Evolutionary conservation across 2,797 vertebrate species (phyloP).

Genomic region (Spinibarbus caldwelli): DNA sequence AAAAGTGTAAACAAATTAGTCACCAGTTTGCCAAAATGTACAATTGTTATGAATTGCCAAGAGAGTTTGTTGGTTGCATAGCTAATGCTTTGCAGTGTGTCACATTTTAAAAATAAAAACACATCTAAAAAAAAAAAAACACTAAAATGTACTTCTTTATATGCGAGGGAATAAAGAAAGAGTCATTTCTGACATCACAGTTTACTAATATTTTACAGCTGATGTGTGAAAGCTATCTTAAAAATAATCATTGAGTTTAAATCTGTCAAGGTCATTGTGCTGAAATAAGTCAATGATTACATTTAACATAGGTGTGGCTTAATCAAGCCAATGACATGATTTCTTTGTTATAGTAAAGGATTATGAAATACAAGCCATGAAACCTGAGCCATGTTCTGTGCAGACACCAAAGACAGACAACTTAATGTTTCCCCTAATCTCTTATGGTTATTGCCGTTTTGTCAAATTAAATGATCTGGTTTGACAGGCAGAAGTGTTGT

Average conservation of each 20-base stretch:
- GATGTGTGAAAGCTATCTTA: neutral
- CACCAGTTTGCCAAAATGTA: neutral
- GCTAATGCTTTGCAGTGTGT: neutral
- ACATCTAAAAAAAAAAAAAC: too few species aligned
- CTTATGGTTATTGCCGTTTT: neutral
- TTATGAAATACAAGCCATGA: neutral
- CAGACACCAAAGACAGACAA: neutral
- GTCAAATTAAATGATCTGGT: neutral
- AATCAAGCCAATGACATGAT: neutral
- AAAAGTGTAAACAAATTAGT: too few species aligned
- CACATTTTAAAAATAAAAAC: neutral
- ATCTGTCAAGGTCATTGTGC: conserved; percentile 8
- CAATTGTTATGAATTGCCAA: neutral
- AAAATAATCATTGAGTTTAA: neutral
- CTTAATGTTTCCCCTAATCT: neutral
- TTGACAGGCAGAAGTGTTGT: conserved; percentile 12
- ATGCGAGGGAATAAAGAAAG: neutral
- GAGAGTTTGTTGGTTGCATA: neutral
- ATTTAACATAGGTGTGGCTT: conserved; percentile 23
- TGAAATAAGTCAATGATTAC: neutral
- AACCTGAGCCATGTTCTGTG: neutral
- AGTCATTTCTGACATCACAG: neutral
- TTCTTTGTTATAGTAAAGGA: neutral
- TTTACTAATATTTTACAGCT: neutral
- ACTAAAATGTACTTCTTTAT: neutral